A percentile compares a stretch with the other conserved stretches of the same genome.
Conservation (phyloP, 2,797 vertebrate species). For the Valencia hispanica region DNA sequence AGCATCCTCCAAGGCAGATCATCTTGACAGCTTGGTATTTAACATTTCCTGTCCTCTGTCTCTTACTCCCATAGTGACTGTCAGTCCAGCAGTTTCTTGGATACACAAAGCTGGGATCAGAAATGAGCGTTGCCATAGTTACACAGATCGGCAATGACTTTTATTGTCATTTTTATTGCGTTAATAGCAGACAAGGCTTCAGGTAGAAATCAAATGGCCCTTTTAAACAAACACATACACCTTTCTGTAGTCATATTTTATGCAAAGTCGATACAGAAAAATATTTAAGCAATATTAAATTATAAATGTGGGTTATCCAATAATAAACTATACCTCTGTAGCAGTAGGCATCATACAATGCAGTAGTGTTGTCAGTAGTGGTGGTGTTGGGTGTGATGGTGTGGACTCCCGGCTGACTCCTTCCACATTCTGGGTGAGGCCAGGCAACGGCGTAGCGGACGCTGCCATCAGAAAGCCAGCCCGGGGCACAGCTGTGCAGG, state of each 20-base stretch:
- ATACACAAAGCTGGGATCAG: slow-evolving; percentile 23
- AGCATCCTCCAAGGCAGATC: slow-evolving; percentile 16
- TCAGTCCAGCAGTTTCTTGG: slow-evolving; percentile 52
- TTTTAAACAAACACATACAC: slow-evolving; percentile 1
- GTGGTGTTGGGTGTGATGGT: slow-evolving; percentile 84
- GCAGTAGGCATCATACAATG: slow-evolving; percentile 89
- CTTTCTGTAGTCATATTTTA: neutral
- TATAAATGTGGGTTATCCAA: neutral
- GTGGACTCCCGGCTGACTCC: slow-evolving; percentile 81
- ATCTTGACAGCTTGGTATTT: slow-evolving; percentile 29
- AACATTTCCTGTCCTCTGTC: slow-evolving; percentile 20
- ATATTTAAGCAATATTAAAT: neutral
- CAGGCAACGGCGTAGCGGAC: slow-evolving; percentile 87
- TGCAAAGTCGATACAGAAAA: slow-evolving; percentile 1
- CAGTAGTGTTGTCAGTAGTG: slow-evolving; percentile 76
- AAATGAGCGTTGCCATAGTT: slow-evolving; percentile 68
- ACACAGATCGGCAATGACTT: slow-evolving; percentile 54
- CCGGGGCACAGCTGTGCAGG: slow-evolving; percentile 90
- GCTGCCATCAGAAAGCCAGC: slow-evolving; percentile 94
- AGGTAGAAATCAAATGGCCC: slow-evolving; percentile 12
- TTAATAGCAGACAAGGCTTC: slow-evolving; percentile 29
- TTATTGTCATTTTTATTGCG: slow-evolving; percentile 48
- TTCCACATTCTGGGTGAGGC: slow-evolving; percentile 86
- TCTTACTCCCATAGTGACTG: slow-evolving; percentile 30
- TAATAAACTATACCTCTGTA: slow-evolving; percentile 83